Conservation (phyloP, 2,797 vertebrate species). For the Coilia nasus region DNA sequence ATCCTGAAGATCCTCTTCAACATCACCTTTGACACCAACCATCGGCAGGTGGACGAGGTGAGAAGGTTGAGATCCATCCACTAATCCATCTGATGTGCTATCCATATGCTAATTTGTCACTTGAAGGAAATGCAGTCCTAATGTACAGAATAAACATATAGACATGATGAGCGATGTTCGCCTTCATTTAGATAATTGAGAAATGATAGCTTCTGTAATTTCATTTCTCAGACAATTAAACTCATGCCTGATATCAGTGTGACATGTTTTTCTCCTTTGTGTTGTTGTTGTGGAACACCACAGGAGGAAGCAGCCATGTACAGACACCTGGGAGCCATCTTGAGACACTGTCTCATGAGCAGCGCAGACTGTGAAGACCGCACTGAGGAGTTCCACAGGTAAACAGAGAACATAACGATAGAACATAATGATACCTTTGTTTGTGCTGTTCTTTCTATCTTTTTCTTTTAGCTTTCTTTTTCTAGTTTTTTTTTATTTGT, state of each 20-base stretch:
- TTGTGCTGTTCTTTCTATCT: too few species aligned
- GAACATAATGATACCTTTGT: too few species aligned
- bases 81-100: too few species aligned
- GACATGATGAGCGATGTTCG: background rate
- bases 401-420: background rate
- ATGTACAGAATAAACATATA: background rate
- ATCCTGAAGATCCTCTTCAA: constrained; percentile 95
- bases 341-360: constrained; percentile 89
- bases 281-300: background rate
- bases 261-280: background rate
- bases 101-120: background rate
- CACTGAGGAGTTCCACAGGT: constrained; percentile 92
- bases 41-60: constrained; percentile 85
- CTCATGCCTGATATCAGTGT: background rate
- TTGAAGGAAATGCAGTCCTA: background rate
- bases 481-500: too few species aligned
- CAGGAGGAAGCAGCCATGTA: constrained; percentile 88
- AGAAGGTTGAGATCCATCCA: constrained; percentile 40
- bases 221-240: background rate
- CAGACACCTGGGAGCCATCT: constrained; percentile 84
- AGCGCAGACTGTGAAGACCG: constrained; percentile 83
- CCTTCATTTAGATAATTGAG: background rate
- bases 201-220: background rate
- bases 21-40: constrained; percentile 85
- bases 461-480: too few species aligned